Conservation (phyloP, 2,888 invertebrate genomes). For the Phaonia tiefii region DNA sequence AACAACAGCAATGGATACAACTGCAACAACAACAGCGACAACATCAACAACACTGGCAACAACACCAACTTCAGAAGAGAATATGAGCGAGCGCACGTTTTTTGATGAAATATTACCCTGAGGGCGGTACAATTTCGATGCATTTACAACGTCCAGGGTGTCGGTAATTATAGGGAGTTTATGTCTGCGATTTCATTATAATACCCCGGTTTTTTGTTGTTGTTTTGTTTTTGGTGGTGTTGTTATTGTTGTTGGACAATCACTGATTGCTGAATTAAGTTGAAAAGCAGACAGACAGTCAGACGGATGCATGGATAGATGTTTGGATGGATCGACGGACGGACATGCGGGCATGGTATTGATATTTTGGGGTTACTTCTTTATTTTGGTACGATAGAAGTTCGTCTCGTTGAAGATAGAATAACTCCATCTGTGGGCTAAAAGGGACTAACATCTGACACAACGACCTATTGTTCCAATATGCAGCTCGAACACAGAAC, state of each 20-base stretch:
- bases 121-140: conserved; percentile 79
- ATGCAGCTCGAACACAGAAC: too few relatives aligned
- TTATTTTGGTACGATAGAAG: too few relatives aligned
- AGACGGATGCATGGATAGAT: not conserved
- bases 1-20: conserved; percentile 52
- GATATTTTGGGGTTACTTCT: not conserved
- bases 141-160: conserved; percentile 80
- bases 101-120: conserved; percentile 76
- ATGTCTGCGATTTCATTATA: conserved; percentile 80
- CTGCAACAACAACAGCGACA: conserved; percentile 40
- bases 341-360: not conserved
- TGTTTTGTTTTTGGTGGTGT: conserved; percentile 44
- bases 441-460: too few relatives aligned
- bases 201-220: conserved; percentile 65
- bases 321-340: conserved; percentile 37
- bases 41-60: conserved; percentile 14
- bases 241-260: conserved; percentile 65
- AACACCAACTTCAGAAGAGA: conserved; percentile 40
- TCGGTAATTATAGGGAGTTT: conserved; percentile 81
- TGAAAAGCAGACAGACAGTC: conserved; percentile 64
- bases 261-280: conserved; percentile 77
- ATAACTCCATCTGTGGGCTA: too few relatives aligned
- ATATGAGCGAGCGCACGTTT: conserved; percentile 68
- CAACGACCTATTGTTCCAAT: too few relatives aligned
- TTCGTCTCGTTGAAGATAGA: too few relatives aligned